Conservation (phyloP, 2,888 invertebrate genomes). For the Andricus curvator region DNA sequence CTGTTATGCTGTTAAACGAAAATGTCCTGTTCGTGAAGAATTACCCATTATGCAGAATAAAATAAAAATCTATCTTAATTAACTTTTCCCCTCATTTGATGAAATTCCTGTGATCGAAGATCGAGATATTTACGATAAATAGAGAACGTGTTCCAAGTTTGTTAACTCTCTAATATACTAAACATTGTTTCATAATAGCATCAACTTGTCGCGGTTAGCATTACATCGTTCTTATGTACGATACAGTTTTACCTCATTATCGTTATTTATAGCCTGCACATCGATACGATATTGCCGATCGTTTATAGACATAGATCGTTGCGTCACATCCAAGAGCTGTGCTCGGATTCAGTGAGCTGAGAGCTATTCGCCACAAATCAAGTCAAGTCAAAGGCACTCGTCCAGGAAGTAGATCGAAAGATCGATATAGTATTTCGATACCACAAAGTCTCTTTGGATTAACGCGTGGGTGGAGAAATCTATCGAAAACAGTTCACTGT, state of each 20-base stretch:
- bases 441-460: constrained; percentile 13
- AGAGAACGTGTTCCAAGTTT: neutral
- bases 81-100: neutral
- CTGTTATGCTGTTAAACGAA: no score
- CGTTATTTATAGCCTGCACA: constrained; percentile 38
- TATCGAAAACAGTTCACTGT: constrained; percentile 5
- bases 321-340: constrained; percentile 26
- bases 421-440: constrained; percentile 36
- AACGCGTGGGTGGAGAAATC: constrained; percentile 10
- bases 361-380: constrained; percentile 39
- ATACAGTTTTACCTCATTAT: constrained; percentile 37
- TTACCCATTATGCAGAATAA: no score
- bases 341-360: constrained; percentile 34
- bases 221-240: constrained; percentile 27
- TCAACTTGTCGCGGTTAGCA: constrained; percentile 34
- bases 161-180: neutral
- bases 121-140: constrained; percentile 3
- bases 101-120: constrained; percentile 1
- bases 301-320: constrained; percentile 35
- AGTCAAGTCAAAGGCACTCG: constrained; percentile 41
- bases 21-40: no score
- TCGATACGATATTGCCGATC: constrained; percentile 30
- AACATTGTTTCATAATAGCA: constrained; percentile 38
- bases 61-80: neutral
- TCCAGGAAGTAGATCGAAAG: constrained; percentile 40